Base-by-base conservation (phyloP, 2,888 invertebrate genomes). In the Lycocerus yunnanus region DNA sequence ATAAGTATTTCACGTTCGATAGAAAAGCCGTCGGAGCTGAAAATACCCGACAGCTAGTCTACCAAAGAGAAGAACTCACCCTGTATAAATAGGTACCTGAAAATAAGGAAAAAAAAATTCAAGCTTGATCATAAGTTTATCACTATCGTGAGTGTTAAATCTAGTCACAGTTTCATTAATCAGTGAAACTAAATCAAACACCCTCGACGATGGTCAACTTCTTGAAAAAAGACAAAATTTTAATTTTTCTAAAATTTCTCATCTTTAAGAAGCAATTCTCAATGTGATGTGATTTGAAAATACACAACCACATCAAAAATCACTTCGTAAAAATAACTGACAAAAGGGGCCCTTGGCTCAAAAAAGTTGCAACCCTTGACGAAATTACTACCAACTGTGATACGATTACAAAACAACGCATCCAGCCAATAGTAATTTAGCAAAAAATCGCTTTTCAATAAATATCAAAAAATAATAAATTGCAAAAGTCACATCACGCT, bases 381-480 rank as follows among this genome's bases (percentile, higher is more conserved):
- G 81, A 85, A 86, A 86, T 84, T 84, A 85, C 86, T 86, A 86
- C 84, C 84, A 86, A 86, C 86, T 86, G 87, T 86, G 86, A 87
- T 87, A 87, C 85, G 86, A 79, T 68, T 77, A 67, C 13, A 71
- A 78, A 78, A 80, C 82, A 79, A 73, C 84, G 85, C 81, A 83
- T 82, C 85, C n/a, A 43, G n/a, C 43, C n/a, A 2, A 1, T 43
- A 43, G n/a, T n/a, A 43, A 43, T 43, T 43, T 43, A 6, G n/a
- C 6, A 43, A 43, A 43, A 43, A 43, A 6, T 43, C 8, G n/a
- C 5, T 5, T 8, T 43, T 21, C 1, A 9, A 2, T 9, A 21
- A 9, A n/a, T n/a, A n/a, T n/a, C 9, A 8, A 21, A 21, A 21
- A 21, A 21, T 6, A 8, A 9, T 9, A 21, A 21, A 21, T 9